Conservation (phyloP, 2,888 invertebrate genomes). For the Polyommatus icarus region DNA sequence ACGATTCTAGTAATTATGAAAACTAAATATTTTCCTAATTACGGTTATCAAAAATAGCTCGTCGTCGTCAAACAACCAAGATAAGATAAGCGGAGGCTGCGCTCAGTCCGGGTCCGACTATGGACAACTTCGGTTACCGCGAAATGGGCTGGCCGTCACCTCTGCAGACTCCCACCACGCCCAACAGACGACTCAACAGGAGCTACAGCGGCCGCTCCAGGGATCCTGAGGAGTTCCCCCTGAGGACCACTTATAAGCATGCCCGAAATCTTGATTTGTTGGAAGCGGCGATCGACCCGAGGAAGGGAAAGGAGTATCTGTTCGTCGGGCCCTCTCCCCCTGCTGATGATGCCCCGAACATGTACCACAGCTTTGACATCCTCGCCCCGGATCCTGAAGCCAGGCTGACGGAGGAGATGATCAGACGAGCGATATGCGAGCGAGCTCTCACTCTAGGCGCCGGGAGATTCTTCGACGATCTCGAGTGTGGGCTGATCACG, state of each 20-base stretch:
- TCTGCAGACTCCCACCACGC: conserved; percentile 59
- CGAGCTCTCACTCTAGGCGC: conserved; percentile 85
- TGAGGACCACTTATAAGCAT: conserved; percentile 69
- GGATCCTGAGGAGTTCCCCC: conserved; percentile 79
- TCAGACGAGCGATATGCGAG: conserved; percentile 85
- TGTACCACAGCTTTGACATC: conserved; percentile 88
- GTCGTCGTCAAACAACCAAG: conserved; percentile 62
- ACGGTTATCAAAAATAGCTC: conserved; percentile 63
- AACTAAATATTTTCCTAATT: conserved; percentile 45
- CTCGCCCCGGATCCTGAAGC: conserved; percentile 84
- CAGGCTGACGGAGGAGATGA: conserved; percentile 85
- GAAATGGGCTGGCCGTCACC: conserved; percentile 78
- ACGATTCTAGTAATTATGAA: conserved; percentile 30
- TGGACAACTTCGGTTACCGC: conserved; percentile 84
- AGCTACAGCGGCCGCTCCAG: conserved; percentile 70
- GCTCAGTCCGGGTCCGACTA: conserved; percentile 61
- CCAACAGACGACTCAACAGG: conserved; percentile 57
- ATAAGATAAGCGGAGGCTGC: conserved; percentile 63
- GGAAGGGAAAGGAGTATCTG: conserved; percentile 85
- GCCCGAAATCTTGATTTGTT: conserved; percentile 74
- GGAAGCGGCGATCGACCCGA: conserved; percentile 80
- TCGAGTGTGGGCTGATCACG: conserved; percentile 85
- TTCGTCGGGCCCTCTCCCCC: conserved; percentile 90
- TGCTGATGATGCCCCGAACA: conserved; percentile 88
- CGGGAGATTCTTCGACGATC: conserved; percentile 85